These are phyloP conservation scores for Macaria notata DNA, from an alignment of 2,888 invertebrate species.

Conservation along the genomic window DNA sequence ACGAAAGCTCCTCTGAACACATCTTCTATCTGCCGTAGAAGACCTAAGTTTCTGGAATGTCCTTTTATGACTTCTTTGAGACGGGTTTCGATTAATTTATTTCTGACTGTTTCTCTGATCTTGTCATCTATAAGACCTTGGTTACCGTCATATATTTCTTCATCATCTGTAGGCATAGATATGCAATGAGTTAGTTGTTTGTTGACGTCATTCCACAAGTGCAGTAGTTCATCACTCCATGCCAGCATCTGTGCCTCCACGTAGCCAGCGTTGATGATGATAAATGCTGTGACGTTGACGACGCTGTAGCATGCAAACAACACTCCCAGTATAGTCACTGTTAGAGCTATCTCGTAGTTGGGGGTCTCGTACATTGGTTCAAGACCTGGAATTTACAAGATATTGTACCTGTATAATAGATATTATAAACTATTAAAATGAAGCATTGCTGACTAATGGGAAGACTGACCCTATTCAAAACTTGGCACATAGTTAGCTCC, in stretches of 20 bases:
- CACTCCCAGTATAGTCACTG: slow-evolving; percentile 33
- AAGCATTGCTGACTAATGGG: too few species aligned
- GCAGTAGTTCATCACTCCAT: slow-evolving; percentile 49
- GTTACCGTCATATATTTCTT: background rate
- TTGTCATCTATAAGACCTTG: background rate
- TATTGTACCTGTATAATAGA: too few species aligned
- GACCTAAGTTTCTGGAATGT: slow-evolving; percentile 26
- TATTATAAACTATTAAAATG: too few species aligned
- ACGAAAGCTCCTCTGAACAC: slow-evolving; percentile 46
- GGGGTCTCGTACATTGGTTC: slow-evolving; percentile 57
- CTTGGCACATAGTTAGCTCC: too few species aligned
- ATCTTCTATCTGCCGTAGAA: slow-evolving; percentile 39
- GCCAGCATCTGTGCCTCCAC: slow-evolving; percentile 58
- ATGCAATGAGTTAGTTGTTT: background rate
- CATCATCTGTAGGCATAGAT: background rate
- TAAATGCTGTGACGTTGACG: slow-evolving; percentile 49
- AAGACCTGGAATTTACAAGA: slow-evolving; percentile 40
- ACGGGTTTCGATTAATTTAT: background rate
- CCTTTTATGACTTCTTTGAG: slow-evolving; percentile 7
- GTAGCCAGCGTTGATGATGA: slow-evolving; percentile 54
- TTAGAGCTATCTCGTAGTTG: slow-evolving; percentile 52
- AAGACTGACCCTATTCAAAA: too few species aligned
- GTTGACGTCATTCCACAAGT: slow-evolving; percentile 51
- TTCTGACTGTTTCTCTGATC: background rate
- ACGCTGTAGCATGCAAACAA: slow-evolving; percentile 45